Percentiles rank a stretch among this genome's conserved stretches.
Evolutionary conservation across 2,888 invertebrate genomes (phyloP).

Genomic region (Aelia acuminata): DNA sequence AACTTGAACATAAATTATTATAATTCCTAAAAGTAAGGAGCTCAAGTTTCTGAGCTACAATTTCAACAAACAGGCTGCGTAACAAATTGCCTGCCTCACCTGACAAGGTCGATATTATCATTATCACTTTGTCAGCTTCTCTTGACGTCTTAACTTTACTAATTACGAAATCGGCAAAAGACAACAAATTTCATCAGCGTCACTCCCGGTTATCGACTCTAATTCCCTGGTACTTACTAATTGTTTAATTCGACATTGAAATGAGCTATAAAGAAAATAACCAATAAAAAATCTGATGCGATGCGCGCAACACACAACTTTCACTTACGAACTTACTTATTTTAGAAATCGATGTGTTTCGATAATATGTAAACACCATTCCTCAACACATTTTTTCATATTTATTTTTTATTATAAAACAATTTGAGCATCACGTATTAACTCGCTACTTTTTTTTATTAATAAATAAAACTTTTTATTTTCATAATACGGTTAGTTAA

Average conservation of each 20-base stretch:
- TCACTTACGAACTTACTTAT: too few species aligned
- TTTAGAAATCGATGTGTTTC: too few species aligned
- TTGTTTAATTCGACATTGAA: background rate
- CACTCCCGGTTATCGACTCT: background rate
- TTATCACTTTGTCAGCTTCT: constrained; percentile 16
- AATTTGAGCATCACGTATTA: too few species aligned
- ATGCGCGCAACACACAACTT: too few species aligned
- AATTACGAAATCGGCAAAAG: constrained; percentile 20
- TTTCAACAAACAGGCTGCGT: background rate
- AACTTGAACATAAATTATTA: background rate
- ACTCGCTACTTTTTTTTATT: too few species aligned
- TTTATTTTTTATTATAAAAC: too few species aligned
- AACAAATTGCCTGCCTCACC: background rate
- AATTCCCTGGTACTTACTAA: background rate
- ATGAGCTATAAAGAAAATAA: background rate
- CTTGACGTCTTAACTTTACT: constrained; percentile 9
- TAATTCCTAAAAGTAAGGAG: background rate
- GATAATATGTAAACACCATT: too few species aligned
- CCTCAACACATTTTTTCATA: too few species aligned
- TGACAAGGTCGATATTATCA: background rate
- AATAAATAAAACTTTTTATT: too few species aligned
- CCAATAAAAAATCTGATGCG: too few species aligned
- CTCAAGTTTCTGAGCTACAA: background rate
- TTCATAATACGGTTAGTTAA: too few species aligned
- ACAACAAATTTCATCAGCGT: background rate